Conservation (phyloP, 2,888 invertebrate genomes). For the Pollenia griseotomentosa region DNA sequence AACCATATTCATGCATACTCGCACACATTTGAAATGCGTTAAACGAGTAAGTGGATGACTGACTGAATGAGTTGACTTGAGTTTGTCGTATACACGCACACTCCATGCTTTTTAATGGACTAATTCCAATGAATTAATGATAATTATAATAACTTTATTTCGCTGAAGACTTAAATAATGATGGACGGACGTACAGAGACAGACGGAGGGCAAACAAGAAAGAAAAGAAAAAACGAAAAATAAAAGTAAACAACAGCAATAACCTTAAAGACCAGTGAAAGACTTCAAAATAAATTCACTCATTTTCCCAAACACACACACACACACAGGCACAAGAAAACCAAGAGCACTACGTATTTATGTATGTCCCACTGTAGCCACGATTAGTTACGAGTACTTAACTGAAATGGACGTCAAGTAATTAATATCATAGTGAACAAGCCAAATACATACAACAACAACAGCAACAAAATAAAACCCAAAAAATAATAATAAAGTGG, state of each 20-base stretch:
- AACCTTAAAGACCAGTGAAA: neutral
- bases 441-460: constrained; percentile 59
- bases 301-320: constrained; percentile 34
- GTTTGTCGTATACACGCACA: constrained; percentile 66
- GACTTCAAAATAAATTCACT: constrained; percentile 23
- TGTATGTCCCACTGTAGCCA: constrained; percentile 31
- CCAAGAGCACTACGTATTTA: neutral
- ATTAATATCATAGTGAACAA: constrained; percentile 77
- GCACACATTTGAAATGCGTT: constrained; percentile 36
- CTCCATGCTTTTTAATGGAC: constrained; percentile 70
- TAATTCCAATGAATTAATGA: constrained; percentile 74
- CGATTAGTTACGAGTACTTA: constrained; percentile 74
- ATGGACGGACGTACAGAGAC: constrained; percentile 39
- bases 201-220: constrained; percentile 25
- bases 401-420: constrained; percentile 75
- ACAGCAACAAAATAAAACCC: constrained; percentile 54
- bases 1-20: neutral
- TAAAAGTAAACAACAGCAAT: constrained; percentile 10
- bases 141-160: constrained; percentile 74
- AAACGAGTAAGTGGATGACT: constrained; percentile 46
- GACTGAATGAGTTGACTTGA: constrained; percentile 53
- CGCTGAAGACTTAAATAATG: constrained; percentile 67
- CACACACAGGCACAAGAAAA: constrained; percentile 27
- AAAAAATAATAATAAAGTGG: constrained; percentile 53
- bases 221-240: neutral